A percentile compares a stretch with the other conserved stretches of the same genome.
Conservation (phyloP, 2,888 invertebrate species). For the Eristalinus sepulchralis region DNA sequence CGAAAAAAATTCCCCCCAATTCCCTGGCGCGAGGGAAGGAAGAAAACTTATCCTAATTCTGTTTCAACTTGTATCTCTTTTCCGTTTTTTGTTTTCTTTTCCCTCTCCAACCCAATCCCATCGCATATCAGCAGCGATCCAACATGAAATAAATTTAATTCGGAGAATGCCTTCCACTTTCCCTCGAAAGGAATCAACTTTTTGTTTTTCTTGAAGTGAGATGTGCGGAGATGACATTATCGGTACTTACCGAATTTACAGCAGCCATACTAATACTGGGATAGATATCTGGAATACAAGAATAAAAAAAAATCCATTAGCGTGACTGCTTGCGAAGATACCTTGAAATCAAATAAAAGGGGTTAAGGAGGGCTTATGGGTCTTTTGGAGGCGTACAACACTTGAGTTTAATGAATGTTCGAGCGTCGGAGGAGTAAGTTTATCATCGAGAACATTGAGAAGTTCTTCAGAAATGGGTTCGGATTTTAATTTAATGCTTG, state of each 20-base stretch:
- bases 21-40: constrained; percentile 6
- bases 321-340: constrained; percentile 26
- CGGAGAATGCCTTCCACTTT: constrained; percentile 29
- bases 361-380: not conserved
- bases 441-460: not conserved
- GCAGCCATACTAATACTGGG: constrained; percentile 77
- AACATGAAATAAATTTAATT: constrained; percentile 59
- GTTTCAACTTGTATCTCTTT: constrained; percentile 17
- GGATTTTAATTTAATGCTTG: not conserved
- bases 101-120: no score
- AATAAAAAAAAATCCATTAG: constrained; percentile 42
- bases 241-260: constrained; percentile 80
- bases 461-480: not conserved
- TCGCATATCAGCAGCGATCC: not conserved
- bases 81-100: not conserved
- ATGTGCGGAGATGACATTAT: constrained; percentile 9
- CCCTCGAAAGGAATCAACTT: not conserved
- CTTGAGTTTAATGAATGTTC: not conserved
- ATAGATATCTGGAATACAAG: constrained; percentile 64
- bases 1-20: constrained; percentile 25
- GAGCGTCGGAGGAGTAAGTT: not conserved
- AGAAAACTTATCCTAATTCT: constrained; percentile 54
- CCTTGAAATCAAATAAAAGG: constrained; percentile 27
- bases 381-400: not conserved
- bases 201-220: not conserved